Evolutionary conservation across 2,113 vertebrate genomes (phyloP).

Genomic region (Phylloscopus trochilus): DNA sequence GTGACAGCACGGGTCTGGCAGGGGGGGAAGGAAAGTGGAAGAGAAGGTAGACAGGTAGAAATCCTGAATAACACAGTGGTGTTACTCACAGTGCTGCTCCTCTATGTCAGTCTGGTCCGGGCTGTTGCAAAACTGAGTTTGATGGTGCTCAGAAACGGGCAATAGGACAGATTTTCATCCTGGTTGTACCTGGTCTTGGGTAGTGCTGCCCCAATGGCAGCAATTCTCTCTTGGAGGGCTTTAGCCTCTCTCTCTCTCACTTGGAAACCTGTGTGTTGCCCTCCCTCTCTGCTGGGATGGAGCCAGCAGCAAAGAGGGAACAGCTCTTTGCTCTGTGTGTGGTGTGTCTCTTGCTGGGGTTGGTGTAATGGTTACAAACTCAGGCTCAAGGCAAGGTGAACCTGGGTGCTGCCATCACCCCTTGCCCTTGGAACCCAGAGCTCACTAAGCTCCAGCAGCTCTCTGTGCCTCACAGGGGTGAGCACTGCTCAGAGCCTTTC

Average conservation of each 20-base stretch:
- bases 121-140: not conserved
- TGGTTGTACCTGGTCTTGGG: not conserved
- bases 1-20: fast-evolving
- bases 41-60: not conserved
- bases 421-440: fast-evolving
- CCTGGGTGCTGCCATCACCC: not conserved
- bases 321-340: not conserved
- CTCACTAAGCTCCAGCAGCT: not conserved
- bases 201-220: not conserved
- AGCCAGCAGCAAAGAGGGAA: not conserved
- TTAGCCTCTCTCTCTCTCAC: not conserved
- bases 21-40: fast-evolving
- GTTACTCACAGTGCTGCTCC: fast-evolving
- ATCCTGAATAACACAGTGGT: fast-evolving
- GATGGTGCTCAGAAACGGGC: fast-evolving
- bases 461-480: not conserved
- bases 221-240: not conserved
- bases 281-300: fast-evolving
- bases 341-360: not conserved
- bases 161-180: not conserved
- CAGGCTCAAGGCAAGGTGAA: not conserved
- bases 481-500: not conserved
- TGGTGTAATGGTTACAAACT: not conserved
- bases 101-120: not conserved
- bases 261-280: not conserved